Base-by-base conservation (phyloP, 2,113 vertebrate genomes). In the Paraplagusia blochii region DNA sequence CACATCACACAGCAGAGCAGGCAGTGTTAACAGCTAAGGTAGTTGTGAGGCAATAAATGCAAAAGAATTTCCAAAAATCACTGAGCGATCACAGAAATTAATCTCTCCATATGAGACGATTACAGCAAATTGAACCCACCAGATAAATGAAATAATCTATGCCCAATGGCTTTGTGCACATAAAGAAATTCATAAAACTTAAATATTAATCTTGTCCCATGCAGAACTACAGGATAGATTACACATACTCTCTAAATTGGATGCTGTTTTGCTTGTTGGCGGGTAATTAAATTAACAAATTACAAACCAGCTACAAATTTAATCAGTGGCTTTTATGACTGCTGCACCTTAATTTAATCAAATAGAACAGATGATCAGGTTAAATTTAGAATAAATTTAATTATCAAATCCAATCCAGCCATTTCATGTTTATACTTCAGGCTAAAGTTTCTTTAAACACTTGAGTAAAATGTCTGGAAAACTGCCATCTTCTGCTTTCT, bases 1-100 rank as follows among this genome's bases (percentile, higher is more conserved):
- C 58, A 73, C 44, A 80, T 73, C 73, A 85, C 59, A 79, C 57
- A 68, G 50, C 46, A 70, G 56, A 75, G 46, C 40, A 59, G 12
- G 52, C 50, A 53, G 43, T 11, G 40, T 8, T 65, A 40, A 53
- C 22, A 29, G 22, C 34, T 18, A 39, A 63, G 35, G 53, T 52
- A 43, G 36, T 33, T 14, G 50, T 58, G 43, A 34, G 18, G 4
- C 10, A 14, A 36, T 43, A 45, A 48, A 71, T 44, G 53, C 33
- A 44, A 51, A 29, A 47, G 55, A 42, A n/a, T 44, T 49, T 7
- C 36, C 11, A 11, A 38, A 38, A 38, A 38, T 38, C 36, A 38
- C 36, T 38, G 8, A 11, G 36, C 22, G 11, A 34, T 40, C 1
- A 38, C n/a, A 29, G 1, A 15, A 13, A 36, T 16, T n/a, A n/a